Evolutionary conservation across 2,797 vertebrate species (phyloP), one percentile per base, ranked within the genome.

Genomic region (Rhinatrema bivittatum): DNA sequence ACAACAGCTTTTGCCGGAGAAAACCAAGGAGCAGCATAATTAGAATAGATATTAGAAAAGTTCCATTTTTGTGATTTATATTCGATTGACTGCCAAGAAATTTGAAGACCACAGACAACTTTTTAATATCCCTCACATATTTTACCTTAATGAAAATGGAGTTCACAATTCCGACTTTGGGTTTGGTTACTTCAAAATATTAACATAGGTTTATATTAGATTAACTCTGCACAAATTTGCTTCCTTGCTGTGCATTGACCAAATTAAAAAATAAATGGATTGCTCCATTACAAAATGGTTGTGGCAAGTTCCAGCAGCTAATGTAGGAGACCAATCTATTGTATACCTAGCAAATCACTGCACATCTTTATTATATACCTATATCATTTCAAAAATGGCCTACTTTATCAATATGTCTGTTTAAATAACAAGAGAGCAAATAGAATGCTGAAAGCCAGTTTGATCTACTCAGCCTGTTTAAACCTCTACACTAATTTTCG

Each of bases 401-500:
- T 45, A 29, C 31, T 20, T 9, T 8, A 52, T 52, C 55, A 32
- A 16, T 12, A 10, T 27, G 39, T 47, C 54, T 38, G 22, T 65
- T 64, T 41, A 39, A 46, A 64, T 68, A 50, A 65, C 70, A 62
- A 68, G 65, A 56, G 61, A 53, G 58, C 58, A 64, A 39, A 57
- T 61, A 59, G 72, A 69, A 65, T 0, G 35, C 65, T 20, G 49
- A 57, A 56, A 68, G 58, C 53, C 66, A 36, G 56, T 68, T 69
- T 65, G 67, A 65, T 78, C 62, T 53, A 69, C 63, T 73, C 76
- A 80, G 74, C 79, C 81, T 80, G 81, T 77, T 75, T 75, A 76
- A 75, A 78, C 65, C 72, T 46, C 73, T 72, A 73, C 70, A 70
- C 72, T 71, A 71, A 78, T 83, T 81, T 64, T 67, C 57, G 35